These are phyloP conservation scores for Scaptomyza caliginosa DNA, from an alignment of 2,888 invertebrate species.

Conservation along the genomic window DNA sequence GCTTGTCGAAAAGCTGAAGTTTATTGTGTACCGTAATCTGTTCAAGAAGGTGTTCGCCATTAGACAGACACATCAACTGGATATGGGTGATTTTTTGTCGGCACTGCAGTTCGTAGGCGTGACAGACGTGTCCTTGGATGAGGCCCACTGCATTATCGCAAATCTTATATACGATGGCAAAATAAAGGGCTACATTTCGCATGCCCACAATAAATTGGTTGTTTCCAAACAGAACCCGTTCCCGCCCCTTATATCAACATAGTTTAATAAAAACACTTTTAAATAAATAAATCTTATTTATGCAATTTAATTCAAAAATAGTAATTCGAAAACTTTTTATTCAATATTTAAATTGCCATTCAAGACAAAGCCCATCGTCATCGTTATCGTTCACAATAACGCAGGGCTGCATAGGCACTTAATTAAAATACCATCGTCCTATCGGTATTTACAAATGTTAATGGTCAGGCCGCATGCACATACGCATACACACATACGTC, in stretches of 20 bases:
- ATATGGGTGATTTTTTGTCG: slow-evolving; percentile 92
- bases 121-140: slow-evolving; percentile 95
- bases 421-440: not conserved
- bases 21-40: slow-evolving; percentile 97
- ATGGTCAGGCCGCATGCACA: slow-evolving; percentile 20
- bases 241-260: slow-evolving; percentile 89
- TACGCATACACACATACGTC: slow-evolving; percentile 2
- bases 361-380: not conserved
- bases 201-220: slow-evolving; percentile 98
- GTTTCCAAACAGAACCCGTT: slow-evolving; percentile 99
- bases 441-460: slow-evolving; percentile 33
- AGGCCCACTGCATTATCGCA: slow-evolving; percentile 97
- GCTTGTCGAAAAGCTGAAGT: slow-evolving; percentile 97
- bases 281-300: slow-evolving; percentile 10
- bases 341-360: not conserved
- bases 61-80: slow-evolving; percentile 93
- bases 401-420: slow-evolving; percentile 26
- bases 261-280: slow-evolving; percentile 56
- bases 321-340: too few relatives aligned
- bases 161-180: slow-evolving; percentile 98
- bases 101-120: slow-evolving; percentile 93
- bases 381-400: not conserved
- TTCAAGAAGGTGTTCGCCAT: slow-evolving; percentile 94
- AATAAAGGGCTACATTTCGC: slow-evolving; percentile 99
- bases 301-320: too few relatives aligned